phyloP scores from a whole-genome alignment of 1,140 invertebrate genomes.

The Palaemon carinicauda region DNA sequence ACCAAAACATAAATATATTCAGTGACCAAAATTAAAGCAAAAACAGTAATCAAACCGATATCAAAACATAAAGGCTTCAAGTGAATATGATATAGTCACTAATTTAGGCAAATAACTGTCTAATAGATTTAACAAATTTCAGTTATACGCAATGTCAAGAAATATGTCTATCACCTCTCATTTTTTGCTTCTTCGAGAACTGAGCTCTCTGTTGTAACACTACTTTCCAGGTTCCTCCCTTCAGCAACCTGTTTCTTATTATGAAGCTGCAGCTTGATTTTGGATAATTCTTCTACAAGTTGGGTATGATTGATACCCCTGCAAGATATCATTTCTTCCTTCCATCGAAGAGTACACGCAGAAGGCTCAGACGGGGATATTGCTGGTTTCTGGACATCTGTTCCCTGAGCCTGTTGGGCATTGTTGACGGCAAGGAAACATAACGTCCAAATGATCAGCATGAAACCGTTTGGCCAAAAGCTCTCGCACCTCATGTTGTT shows the following conservation, averaged over 20 bases:
- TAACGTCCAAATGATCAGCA: background rate
- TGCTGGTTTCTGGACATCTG: too few species aligned
- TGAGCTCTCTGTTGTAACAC: background rate
- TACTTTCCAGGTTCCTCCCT: background rate
- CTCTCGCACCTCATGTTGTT: too few species aligned
- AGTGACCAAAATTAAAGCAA: too few species aligned
- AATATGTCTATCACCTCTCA: too few species aligned
- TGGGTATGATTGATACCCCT: background rate
- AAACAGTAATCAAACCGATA: too few species aligned
- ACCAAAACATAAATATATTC: too few species aligned
- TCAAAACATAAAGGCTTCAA: too few species aligned
- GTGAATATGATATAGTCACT: too few species aligned
- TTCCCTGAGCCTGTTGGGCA: background rate
- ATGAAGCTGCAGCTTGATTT: background rate
- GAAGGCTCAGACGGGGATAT: background rate
- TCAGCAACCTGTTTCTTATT: background rate
- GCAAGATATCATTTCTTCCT: conserved; percentile 3
- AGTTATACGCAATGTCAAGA: too few species aligned
- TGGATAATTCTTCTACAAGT: background rate
- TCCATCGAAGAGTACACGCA: background rate
- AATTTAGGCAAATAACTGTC: too few species aligned
- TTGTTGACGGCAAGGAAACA: background rate
- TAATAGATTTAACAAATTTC: too few species aligned
- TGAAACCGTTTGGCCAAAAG: background rate
- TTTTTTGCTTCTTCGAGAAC: background rate